Base-by-base conservation (phyloP, 2,113 vertebrate genomes). In the Caretta caretta region DNA sequence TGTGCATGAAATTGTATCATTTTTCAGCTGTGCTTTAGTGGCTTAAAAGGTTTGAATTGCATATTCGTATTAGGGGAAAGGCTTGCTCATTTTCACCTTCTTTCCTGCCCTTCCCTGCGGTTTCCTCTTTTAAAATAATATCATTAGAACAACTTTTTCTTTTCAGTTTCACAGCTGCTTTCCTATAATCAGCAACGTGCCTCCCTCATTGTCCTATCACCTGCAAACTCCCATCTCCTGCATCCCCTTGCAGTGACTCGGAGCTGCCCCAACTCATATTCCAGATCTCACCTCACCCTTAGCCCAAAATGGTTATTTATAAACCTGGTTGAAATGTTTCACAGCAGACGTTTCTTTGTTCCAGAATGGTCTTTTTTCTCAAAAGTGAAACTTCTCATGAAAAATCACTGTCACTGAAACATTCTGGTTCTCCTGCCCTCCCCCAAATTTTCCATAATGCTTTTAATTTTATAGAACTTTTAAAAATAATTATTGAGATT, bases 131-230 rank as follows among this genome's bases (percentile, higher is more conserved):
- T 3, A 0, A 46, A 13, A 48, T 31, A 20, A 46, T 38, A 25
- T 53, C 2, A 27, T 3, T 10, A 56, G 17, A 22, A 17, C 31
- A 72, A 14, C 5, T 3, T 2, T 75, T 65, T 75, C 2, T 2
- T 56, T 79, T 16, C 48, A 0, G 8, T 54, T 2, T 29, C 46
- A 24, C 59, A 27, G 14, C 16, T 54, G 10, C 0, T 9, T 42
- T 0, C 8, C 42, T 42, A 3, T 3, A 46, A 1, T 1, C n/a
- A 48, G 10, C 24, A 0, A 82, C 25, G 1, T 20, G 2, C 5
- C 35, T 13, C 2, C 19, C 12, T 54, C 8, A 0, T 42, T 46
- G 17, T 29, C 3, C 31, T 46, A 13, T 5, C 72, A 22, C 53
- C 20, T 79, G 10, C 29, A 87, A 48, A 42, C 38, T 42, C 22